Base-by-base conservation (phyloP, 2,888 invertebrate genomes). In the Drosophila infuscata region DNA sequence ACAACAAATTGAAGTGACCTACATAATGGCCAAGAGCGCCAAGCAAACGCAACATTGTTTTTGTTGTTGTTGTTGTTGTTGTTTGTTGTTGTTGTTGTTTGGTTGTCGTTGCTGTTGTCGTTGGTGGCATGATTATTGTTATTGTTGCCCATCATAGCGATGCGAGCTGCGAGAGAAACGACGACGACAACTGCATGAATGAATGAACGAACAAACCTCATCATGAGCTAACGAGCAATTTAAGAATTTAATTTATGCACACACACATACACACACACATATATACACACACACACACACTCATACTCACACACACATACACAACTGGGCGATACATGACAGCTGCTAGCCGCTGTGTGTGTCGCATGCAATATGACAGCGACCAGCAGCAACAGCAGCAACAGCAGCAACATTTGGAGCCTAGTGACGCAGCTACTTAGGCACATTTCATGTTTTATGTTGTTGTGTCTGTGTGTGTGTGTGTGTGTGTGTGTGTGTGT, bases 371-470 rank as follows among this genome's bases (percentile, higher is more conserved):
- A 75, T 76, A 75, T 79, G 75, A 70, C 79, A 79, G 68, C 67
- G 51, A 53, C 33, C 70, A 62, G 61, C 72, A 62, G 43, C 65
- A 72, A 17, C 68, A 62, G 61, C 72, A 62, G 43, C 65, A 72
- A 17, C 68, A 70, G 25, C 74, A 53, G 15, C 41, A 41, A 46
- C 46, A 46, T 64, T 67, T 69, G 79, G 59, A 76, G 88, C 86
- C 89, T 86, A 84, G 89, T 89, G 85, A 89, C 84, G 89, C 80
- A 81, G 89, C 89, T 87, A 85, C 87, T 89, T 89, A 89, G 75
- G 74, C 76, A 81, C 64, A 65, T 64, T 71, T 57, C 60, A 74
- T 69, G 64, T 62, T 68, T 57, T 51, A 30, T 51, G 9, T 41
- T n/a, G 58, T 36, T 70, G 57, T 33, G 30, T 63, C 20, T 73